Evolutionary conservation across 2,113 vertebrate species (phyloP), one percentile per base, ranked within the genome.

Genomic region (Rafetus swinhoei): DNA sequence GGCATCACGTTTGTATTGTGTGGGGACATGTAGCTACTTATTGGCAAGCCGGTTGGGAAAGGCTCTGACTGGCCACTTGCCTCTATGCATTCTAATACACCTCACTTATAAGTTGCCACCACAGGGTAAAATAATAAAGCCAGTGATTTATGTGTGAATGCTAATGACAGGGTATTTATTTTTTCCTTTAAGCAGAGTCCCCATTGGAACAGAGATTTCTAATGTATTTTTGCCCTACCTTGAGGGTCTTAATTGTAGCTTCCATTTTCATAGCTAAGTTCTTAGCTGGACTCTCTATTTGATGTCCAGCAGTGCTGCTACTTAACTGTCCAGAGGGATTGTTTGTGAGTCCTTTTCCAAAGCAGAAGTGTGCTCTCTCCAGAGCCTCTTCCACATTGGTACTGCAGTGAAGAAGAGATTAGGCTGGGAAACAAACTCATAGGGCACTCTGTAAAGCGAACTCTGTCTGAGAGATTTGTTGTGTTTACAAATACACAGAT

Each of bases 1-100:
- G 8, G 45, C 84, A 81, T 60, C 85, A 92, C 88, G 90, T 92
- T 83, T 90, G 79, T 90, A 88, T 93, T 86, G 62, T 92, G 83
- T 6, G 79, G 86, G 90, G 77, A 81, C 87, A 62, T 2, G 39
- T 87, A 50, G 94, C 88, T 6, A 92, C 65, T 39, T 91, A 11
- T 54, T 92, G 83, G 92, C 72, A 95, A 86, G 57, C 90, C 79
- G 89, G 50, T 1, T 55, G 84, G 84, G 59, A 88, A 94, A 85
- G 53, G 4, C 85, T 86, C 86, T 86, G 81, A 82, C 81, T 86
- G 90, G 94, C 90, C 82, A 7, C 60, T 86, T 29, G 69, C 4
- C 82, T 54, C 74, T 92, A 2, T 5, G 5, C 1, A 18, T 88
- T 85, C 25, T 56, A 86, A 82, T 4, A 59, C 90, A 81, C 81